These are phyloP conservation scores for Drosophila burlai DNA, from an alignment of 1,140 invertebrate species.

Conservation along the genomic window DNA sequence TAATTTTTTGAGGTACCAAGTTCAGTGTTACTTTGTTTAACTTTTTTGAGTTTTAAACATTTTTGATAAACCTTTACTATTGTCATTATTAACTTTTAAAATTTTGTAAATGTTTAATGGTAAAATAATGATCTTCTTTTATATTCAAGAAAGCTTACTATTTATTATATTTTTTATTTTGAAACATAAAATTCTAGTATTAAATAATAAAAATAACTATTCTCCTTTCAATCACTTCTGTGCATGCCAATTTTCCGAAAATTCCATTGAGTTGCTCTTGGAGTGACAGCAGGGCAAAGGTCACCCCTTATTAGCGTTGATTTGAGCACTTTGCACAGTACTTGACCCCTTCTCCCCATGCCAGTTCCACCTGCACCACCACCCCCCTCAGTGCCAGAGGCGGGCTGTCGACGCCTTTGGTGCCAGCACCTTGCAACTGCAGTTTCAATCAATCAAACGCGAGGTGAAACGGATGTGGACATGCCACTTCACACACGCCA, in stretches of 20 bases:
- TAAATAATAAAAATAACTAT: background rate
- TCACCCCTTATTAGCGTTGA: conserved; percentile 54
- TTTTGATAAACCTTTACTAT: no score
- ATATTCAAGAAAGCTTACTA: no score
- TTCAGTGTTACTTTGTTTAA: background rate
- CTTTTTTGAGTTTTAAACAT: no score
- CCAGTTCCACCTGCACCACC: background rate
- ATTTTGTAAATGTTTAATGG: no score
- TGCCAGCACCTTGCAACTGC: conserved; percentile 56
- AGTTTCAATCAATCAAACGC: conserved; percentile 74
- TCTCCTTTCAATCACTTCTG: background rate
- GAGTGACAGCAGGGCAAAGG: conserved; percentile 34
- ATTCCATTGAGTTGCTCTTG: background rate
- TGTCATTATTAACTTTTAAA: no score
- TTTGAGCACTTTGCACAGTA: conserved; percentile 42
- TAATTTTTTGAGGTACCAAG: background rate
- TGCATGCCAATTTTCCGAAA: background rate
- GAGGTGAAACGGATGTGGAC: conserved; percentile 64
- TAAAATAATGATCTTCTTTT: no score
- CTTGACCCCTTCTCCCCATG: conserved; percentile 1
- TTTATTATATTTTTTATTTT: no score
- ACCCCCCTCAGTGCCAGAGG: conserved; percentile 9
- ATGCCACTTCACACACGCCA: conserved; percentile 69
- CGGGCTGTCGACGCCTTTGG: conserved; percentile 46
- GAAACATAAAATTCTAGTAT: background rate